These are phyloP conservation scores for Emydocephalus ijimae DNA, from an alignment of 2,113 vertebrate genomes.

Conservation along the genomic window DNA sequence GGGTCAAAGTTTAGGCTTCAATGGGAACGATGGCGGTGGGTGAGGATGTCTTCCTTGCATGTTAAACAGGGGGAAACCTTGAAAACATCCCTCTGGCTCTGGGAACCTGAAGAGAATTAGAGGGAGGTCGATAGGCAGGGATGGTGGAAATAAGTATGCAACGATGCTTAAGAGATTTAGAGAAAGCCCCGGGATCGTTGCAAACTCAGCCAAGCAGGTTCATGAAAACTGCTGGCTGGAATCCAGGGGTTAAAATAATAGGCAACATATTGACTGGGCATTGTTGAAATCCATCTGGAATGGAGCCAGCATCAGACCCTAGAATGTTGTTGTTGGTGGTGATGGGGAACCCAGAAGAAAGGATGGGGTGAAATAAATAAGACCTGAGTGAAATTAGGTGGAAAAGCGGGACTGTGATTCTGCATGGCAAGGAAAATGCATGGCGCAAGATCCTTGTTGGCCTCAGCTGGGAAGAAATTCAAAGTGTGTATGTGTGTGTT, in stretches of 20 bases:
- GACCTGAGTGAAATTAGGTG: background rate
- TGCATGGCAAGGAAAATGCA: slow-evolving; percentile 24
- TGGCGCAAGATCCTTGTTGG: background rate
- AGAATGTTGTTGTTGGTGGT: slow-evolving; percentile 56
- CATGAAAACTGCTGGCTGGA: slow-evolving; percentile 97
- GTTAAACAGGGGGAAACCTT: slow-evolving; percentile 57
- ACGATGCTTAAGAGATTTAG: slow-evolving; percentile 61
- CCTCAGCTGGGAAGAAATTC: slow-evolving; percentile 15
- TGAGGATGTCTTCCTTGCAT: slow-evolving; percentile 68
- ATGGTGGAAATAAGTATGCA: background rate
- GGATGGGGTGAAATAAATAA: background rate
- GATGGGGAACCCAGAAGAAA: background rate
- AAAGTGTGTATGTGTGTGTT: too few species aligned
- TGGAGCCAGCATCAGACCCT: slow-evolving; percentile 96
- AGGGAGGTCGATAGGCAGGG: slow-evolving; percentile 46
- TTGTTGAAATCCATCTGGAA: slow-evolving; percentile 99
- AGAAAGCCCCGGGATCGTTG: slow-evolving; percentile 74
- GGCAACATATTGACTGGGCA: slow-evolving; percentile 94
- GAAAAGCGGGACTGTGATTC: slow-evolving; percentile 1
- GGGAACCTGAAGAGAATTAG: slow-evolving; percentile 63
- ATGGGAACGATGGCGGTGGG: slow-evolving; percentile 47
- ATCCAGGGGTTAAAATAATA: slow-evolving; percentile 98
- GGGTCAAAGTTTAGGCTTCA: background rate
- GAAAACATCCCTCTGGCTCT: slow-evolving; percentile 55
- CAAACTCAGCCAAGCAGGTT: slow-evolving; percentile 92